Base-by-base conservation (phyloP, 2,113 vertebrate genomes). In the Pituophis catenifer region DNA sequence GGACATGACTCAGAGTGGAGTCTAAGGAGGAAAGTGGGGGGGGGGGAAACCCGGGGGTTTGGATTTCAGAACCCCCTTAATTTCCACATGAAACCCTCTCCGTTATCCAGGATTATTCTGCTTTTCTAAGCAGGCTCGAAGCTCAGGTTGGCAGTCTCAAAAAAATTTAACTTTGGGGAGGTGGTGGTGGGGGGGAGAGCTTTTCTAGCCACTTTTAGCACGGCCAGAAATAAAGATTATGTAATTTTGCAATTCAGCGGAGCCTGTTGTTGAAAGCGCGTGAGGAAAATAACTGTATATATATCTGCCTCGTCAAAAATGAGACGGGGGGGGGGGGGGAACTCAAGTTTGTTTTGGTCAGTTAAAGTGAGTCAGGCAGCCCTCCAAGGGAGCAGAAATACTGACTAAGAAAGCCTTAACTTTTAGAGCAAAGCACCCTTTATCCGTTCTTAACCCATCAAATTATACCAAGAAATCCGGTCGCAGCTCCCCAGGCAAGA, bases 201-300 rank as follows among this genome's bases (percentile, higher is more conserved):
- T 85, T 50, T 59, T 81, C 53, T 55, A 23, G 89, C 53, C 89
- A 88, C 93, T 94, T 92, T 94, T 50, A 70, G 93, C 29, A 38
- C 59, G 57, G 88, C 91, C 93, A 90, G 38, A 88, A 92, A 94
- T 90, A 88, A 90, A 88, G 58, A 90, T 94, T 94, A 90, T 92
- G 91, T 90, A 87, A 94, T 88, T 55, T 55, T 17, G 33, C 87
- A 52, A 52, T 92, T 90, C 59, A 58, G 59, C 59, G 23, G 88
- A 57, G 38, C 62, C n/a, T 24, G 81, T 75, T 88, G 13, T 52
- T 88, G 88, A 52, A 0, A 1, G 13, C 12, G 17, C 33, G 58
- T 0, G 9, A 33, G 12, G 23, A 55, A 62, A 1, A 86, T 24
- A 29, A 7, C 91, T 26, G 24, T 88, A 86, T 75, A 58, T 88